Base-by-base conservation (phyloP, 2,113 vertebrate species). In the Nanger granti region DNA sequence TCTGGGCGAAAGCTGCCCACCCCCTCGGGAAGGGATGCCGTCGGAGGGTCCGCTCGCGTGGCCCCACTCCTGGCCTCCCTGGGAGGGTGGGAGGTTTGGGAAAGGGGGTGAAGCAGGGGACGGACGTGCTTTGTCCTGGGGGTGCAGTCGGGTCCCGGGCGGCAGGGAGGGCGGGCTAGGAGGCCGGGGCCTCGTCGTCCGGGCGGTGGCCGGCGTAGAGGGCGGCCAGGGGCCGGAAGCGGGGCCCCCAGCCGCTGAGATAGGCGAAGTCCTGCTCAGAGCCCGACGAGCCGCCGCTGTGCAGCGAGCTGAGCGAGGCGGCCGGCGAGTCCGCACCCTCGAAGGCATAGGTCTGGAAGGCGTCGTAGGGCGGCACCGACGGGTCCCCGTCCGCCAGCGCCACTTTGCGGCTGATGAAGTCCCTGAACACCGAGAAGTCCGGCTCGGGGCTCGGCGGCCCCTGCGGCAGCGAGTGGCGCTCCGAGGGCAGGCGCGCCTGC, bases 201-300 rank as follows among this genome's bases (percentile, higher is more conserved):
- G 98, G 99, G 79, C 99, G 96, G 98, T 98, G 98, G 96, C 98
- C 99, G 15, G 99, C 99, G 0, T 99, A 99, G 96, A 99, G 99
- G 2, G 99, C 99, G 1, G 99, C 99, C 99, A 99, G 99, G 97
- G 99, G 99, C 97, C 99, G 99, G 98, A 99, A 99, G 1, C 99
- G 99, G 0, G 99, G 99, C 7, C 99, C 99, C 99, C 99, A 99
- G 98, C 99, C 98, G 97, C 99, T 98, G 98, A 99, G 99, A 98
- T 99, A 99, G 93, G 99, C 99, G 98, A 99, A 99, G 99, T 99
- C 99, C 99, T 99, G 99, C 98, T 99, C 99, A 0, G 99, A 99
- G 94, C 99, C 94, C 44, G 99, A 99, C 90, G 99, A 99, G 97
- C 99, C 98, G 97, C 99, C 98, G 62, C 99, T 99, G 99, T 99